phyloP scores from a whole-genome alignment of 2,888 invertebrate species.

The Merodon equestris region DNA sequence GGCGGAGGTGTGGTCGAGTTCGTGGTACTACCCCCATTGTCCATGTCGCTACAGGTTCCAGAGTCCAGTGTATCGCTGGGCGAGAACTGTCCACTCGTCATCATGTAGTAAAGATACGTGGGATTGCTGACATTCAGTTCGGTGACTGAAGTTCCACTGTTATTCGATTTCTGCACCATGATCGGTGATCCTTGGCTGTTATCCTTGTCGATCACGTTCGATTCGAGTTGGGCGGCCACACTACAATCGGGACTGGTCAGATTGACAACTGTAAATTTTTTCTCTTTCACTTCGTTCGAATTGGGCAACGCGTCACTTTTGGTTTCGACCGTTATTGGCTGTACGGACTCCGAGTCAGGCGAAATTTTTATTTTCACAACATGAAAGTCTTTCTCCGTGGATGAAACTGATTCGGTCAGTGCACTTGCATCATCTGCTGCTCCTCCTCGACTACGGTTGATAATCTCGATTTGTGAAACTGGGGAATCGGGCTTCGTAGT shows the following conservation, averaged over 20 bases:
- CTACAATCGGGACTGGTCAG: slow-evolving; percentile 20
- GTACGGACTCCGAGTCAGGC: slow-evolving; percentile 71
- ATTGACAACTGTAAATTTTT: slow-evolving; percentile 61
- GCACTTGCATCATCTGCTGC: slow-evolving; percentile 75
- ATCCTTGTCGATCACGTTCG: slow-evolving; percentile 51
- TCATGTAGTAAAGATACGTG: slow-evolving; percentile 79
- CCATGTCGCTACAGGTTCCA: slow-evolving; percentile 91
- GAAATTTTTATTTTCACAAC: slow-evolving; percentile 78
- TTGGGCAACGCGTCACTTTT: slow-evolving; percentile 24
- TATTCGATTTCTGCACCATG: slow-evolving; percentile 71
- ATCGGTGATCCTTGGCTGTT: slow-evolving; percentile 60
- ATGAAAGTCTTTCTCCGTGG: slow-evolving; percentile 72
- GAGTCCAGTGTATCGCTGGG: slow-evolving; percentile 90
- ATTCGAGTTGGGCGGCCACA: slow-evolving; percentile 22
- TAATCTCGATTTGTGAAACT: slow-evolving; percentile 63
- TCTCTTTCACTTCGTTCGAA: slow-evolving; percentile 20
- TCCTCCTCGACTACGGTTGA: slow-evolving; percentile 53
- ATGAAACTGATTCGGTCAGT: slow-evolving; percentile 74
- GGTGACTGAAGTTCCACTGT: slow-evolving; percentile 70
- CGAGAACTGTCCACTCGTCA: slow-evolving; percentile 90
- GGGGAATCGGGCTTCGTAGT: slow-evolving; percentile 41
- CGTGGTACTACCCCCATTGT: slow-evolving; percentile 75
- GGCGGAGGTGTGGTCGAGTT: slow-evolving; percentile 80
- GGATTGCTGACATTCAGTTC: slow-evolving; percentile 74
- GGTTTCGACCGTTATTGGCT: slow-evolving; percentile 47